phyloP scores from a whole-genome alignment of 2,113 vertebrate genomes.

The Zosterops japonicus region DNA sequence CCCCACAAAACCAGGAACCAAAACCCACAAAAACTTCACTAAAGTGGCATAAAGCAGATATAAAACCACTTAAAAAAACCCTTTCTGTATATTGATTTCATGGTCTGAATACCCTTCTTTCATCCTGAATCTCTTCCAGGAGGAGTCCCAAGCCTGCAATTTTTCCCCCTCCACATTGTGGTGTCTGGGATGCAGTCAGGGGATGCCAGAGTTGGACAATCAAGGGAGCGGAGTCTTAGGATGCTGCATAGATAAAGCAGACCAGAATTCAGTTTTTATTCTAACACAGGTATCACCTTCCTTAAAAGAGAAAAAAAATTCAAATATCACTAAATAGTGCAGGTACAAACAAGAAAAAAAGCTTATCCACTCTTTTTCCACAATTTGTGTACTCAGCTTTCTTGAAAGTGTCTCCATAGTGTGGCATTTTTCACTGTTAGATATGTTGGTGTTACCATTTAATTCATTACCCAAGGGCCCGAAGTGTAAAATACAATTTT shows the following conservation, averaged over 20 bases:
- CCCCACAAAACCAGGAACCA: not conserved
- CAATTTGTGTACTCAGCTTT: not conserved
- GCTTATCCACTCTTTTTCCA: not conserved
- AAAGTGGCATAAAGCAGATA: not conserved
- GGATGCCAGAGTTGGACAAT: not conserved
- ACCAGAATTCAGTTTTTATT: not conserved
- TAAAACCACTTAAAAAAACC: not conserved
- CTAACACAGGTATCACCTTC: not conserved
- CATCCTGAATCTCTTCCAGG: not conserved
- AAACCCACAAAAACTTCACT: not conserved
- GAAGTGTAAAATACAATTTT: constrained; percentile 57
- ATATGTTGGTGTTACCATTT: not conserved
- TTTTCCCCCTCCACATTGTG: not conserved
- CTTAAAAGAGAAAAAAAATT: not conserved
- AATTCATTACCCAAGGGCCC: constrained; percentile 39
- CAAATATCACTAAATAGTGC: not conserved
- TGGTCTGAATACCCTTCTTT: not conserved
- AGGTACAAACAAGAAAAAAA: not conserved
- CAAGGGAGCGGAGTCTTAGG: not conserved
- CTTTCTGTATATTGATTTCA: not conserved
- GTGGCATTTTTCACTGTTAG: not conserved
- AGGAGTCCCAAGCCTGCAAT: not conserved
- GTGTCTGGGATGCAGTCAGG: not conserved
- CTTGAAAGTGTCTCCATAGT: not conserved
- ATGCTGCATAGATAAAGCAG: not conserved